Base-by-base conservation (phyloP, 2,888 invertebrate genomes). In the Euzophera pinguis region DNA sequence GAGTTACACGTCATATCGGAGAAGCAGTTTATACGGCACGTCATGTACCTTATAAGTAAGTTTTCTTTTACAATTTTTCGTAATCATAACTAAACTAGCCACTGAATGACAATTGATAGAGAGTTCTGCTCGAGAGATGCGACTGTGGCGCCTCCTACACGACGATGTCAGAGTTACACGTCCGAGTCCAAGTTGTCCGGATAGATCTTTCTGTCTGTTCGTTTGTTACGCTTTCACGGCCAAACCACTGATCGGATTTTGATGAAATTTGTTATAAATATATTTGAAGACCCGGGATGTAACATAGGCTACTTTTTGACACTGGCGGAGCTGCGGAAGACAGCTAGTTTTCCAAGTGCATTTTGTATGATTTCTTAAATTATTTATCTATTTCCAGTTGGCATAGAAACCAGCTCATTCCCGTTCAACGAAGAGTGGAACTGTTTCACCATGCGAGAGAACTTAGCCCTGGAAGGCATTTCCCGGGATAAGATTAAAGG, bases 321-420 rank as follows among this genome's bases (percentile, higher is more conserved):
- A n/a, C n/a, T n/a, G n/a, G n/a, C n/a, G n/a, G n/a, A n/a, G n/a
- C n/a, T n/a, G n/a, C n/a, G n/a, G n/a, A n/a, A n/a, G n/a, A n/a
- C n/a, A n/a, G n/a, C n/a, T n/a, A n/a, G n/a, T n/a, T n/a, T n/a
- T n/a, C n/a, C n/a, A n/a, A n/a, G n/a, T n/a, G n/a, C n/a, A n/a
- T n/a, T n/a, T n/a, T n/a, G n/a, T n/a, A n/a, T n/a, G n/a, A n/a
- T n/a, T n/a, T n/a, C n/a, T n/a, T n/a, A n/a, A n/a, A n/a, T n/a
- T n/a, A n/a, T n/a, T n/a, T n/a, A n/a, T n/a, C n/a, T 22, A 22
- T 22, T 86, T 78, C 2, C 75, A 91, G 92, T 92, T 78, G 93
- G 93, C 3, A 77, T 93, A 56, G 91, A 91, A 70, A 92, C 93
- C 49, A 88, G 73, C 45, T 90, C 92, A 0, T 92, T 93, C 64